A percentile compares a stretch with the other conserved stretches of the same genome.
Evolutionary conservation across 2,113 vertebrate species (phyloP).

Genomic region (Capricornis sumatraensis): DNA sequence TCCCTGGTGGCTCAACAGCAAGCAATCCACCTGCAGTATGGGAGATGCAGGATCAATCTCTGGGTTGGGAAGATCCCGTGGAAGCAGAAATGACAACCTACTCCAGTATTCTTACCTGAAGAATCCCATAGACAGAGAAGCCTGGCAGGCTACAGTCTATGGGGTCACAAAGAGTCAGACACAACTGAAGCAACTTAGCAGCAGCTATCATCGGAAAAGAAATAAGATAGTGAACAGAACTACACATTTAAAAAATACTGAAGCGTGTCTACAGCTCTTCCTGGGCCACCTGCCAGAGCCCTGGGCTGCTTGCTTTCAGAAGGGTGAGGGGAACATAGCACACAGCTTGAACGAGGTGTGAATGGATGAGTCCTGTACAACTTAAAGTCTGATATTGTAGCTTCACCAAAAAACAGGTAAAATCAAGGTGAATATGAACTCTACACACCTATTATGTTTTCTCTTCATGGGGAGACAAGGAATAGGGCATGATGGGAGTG

Average conservation of each 20-base stretch:
- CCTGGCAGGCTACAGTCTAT: not conserved
- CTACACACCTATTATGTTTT: not conserved
- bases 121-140: not conserved
- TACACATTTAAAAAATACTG: not conserved
- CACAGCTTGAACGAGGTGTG: not conserved
- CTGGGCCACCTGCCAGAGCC: not conserved
- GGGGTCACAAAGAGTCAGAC: not conserved
- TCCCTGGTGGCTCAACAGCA: not conserved
- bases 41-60: not conserved
- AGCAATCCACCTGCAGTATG: not conserved
- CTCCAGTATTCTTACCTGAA: not conserved
- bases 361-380: not conserved
- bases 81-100: not conserved
- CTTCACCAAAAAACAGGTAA: not conserved
- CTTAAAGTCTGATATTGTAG: not conserved
- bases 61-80: not conserved
- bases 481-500: rapidly evolving
- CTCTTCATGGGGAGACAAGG: not conserved
- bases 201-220: not conserved
- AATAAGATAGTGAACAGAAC: not conserved
- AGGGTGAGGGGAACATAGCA: not conserved
- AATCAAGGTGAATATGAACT: not conserved
- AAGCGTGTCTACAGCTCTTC: not conserved
- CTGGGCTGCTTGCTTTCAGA: no score
- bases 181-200: not conserved